Percentiles rank a stretch among this genome's conserved stretches.
Evolutionary conservation across 2,797 vertebrate genomes (phyloP).

Genomic region (Urocyon cinereoargenteus): DNA sequence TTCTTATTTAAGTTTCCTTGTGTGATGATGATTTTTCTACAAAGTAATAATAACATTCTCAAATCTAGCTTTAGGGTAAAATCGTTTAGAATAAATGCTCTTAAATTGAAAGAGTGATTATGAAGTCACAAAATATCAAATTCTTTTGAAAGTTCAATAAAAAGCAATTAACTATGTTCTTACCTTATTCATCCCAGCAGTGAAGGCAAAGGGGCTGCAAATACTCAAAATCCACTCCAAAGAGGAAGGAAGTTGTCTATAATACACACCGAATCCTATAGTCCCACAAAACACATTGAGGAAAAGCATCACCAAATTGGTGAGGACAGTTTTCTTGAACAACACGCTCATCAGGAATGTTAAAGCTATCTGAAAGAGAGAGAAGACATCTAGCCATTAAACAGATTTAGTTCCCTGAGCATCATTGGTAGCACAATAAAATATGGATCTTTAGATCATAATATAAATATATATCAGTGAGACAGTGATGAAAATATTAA

Average conservation of each 20-base stretch:
- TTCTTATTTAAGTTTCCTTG: constrained; percentile 3
- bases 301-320: constrained; percentile 68
- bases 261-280: constrained; percentile 58
- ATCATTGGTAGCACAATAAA: background rate
- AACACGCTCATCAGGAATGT: constrained; percentile 73
- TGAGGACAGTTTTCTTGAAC: constrained; percentile 60
- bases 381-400: background rate
- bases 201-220: constrained; percentile 79
- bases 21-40: background rate
- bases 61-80: background rate
- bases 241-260: constrained; percentile 67
- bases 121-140: background rate
- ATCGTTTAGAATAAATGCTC: background rate
- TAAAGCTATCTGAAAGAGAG: constrained; percentile 72
- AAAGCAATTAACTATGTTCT: background rate
- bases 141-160: background rate
- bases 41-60: background rate
- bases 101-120: background rate
- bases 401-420: background rate
- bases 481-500: background rate
- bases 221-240: constrained; percentile 79
- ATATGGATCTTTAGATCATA: background rate
- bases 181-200: constrained; percentile 76
- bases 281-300: constrained; percentile 72
- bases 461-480: background rate